These are phyloP conservation scores for Phyllotis vaccarum DNA, from an alignment of 2,797 vertebrate species.

Conservation along the genomic window DNA sequence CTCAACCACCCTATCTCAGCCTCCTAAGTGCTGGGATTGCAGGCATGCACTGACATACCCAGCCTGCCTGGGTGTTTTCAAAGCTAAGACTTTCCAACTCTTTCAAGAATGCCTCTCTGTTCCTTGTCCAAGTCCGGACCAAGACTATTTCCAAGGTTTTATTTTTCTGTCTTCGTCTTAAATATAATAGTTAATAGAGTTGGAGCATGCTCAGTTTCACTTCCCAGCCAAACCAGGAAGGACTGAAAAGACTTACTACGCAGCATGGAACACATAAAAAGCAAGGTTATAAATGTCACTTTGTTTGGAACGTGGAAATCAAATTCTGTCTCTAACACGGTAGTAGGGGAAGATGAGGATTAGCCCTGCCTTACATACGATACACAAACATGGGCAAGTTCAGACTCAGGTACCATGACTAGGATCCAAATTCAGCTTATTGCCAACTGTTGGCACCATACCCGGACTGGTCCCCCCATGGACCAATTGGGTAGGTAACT, in stretches of 20 bases:
- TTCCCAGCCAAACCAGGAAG: slow-evolving; percentile 7
- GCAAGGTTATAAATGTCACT: not conserved
- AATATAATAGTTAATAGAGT: not conserved
- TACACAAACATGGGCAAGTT: not conserved
- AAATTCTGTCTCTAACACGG: not conserved
- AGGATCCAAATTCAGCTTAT: not conserved
- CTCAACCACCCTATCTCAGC: not conserved
- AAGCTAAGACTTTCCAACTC: not conserved
- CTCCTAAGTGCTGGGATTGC: not conserved
- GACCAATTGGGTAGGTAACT: not conserved
- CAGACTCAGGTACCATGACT: not conserved
- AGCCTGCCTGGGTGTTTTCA: not conserved
- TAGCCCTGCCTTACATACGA: not conserved
- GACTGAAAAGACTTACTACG: not conserved
- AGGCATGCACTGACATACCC: not conserved
- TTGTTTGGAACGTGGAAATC: not conserved
- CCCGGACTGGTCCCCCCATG: not conserved
- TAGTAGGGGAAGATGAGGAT: not conserved
- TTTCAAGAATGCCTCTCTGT: not conserved
- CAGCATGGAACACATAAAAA: not conserved
- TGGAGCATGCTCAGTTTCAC: not conserved
- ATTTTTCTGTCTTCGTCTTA: slow-evolving; percentile 46
- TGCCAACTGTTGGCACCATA: not conserved
- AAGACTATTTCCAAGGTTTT: slow-evolving; percentile 5
- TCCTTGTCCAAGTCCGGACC: not conserved